Percentiles rank a stretch among this genome's conserved stretches.
Evolutionary conservation across 2,888 invertebrate genomes (phyloP).

Genomic region (Boloria euphrosyne): DNA sequence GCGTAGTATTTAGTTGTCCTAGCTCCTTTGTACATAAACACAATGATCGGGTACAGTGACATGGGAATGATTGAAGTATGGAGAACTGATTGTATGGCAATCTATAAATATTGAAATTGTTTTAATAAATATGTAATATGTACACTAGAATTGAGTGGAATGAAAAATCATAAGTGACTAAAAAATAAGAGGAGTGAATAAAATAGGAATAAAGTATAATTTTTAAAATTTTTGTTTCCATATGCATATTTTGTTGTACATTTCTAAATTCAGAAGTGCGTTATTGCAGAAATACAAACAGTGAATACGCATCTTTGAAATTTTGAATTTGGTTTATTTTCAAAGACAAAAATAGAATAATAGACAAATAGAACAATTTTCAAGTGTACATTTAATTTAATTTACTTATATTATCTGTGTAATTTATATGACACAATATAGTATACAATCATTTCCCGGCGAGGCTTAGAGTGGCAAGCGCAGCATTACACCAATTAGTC

Average conservation of each 20-base stretch:
- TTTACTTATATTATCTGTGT: conserved; percentile 3
- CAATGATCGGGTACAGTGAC: conserved; percentile 37
- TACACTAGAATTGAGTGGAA: conserved; percentile 30
- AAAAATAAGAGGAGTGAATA: conserved; percentile 15
- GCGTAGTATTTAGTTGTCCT: conserved; percentile 33
- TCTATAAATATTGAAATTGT: neutral
- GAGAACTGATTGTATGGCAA: conserved; percentile 40
- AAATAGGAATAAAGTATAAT: neutral
- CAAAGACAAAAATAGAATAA: neutral
- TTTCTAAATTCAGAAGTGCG: neutral
- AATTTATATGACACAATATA: conserved; percentile 15
- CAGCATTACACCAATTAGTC: conserved; percentile 51
- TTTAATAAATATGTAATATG: conserved; percentile 12
- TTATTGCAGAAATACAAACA: neutral
- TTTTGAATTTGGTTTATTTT: conserved; percentile 4
- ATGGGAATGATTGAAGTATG: conserved; percentile 37
- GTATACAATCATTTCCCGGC: conserved; percentile 45
- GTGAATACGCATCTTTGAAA: neutral
- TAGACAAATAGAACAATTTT: conserved; percentile 6
- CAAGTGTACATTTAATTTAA: conserved; percentile 33
- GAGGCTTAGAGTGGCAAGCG: conserved; percentile 63
- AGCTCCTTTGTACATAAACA: conserved; percentile 32
- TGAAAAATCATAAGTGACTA: conserved; percentile 14
- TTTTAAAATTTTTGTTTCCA: neutral
- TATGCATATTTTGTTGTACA: neutral